Evolutionary conservation across 2,888 invertebrate genomes (phyloP), one percentile per base, ranked within the genome.

Genomic region (Aproaerema taeniolella): DNA sequence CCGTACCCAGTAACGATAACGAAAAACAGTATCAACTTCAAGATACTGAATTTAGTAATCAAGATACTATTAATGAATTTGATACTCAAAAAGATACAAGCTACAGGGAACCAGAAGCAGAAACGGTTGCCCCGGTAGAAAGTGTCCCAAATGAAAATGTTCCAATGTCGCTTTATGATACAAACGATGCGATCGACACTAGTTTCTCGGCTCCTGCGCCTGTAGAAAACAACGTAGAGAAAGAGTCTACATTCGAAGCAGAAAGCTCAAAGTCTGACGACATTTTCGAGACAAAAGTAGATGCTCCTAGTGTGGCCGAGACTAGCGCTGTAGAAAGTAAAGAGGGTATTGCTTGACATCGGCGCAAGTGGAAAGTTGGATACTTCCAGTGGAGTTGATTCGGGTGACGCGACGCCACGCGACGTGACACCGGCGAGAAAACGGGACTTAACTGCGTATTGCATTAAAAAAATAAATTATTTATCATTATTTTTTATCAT

Each of bases 341-440:
- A 44, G 74, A 72, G 34, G 71, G 61, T 6, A 61, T 63, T 38
- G 72, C 75, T 58, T 82, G 83, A 83, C 79, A 62, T 43, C 56
- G 67, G 55, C 55, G 56, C 11, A 49, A 54, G 35, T 65, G 77
- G 72, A 67, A 67, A 57, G 63, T 65, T 39, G 79, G 78, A 48
- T 75, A 76, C 68, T 79, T 81, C 74, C 81, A 76, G 68, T 73
- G 76, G 77, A 72, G 68, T 65, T 80, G 81, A 83, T 79, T 82
- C 82, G 83, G 83, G 85, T 79, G 81, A 74, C 67, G 65, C 65
- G 58, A 12, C 12, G 32, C 9, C 13, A 7, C 35, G n/a, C 30
- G 35, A 33, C 28, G 35, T 13, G 31, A 16, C 11, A 17, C 15
- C 31, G 34, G 33, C 17, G 26, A 24, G 15, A 12, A 25, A n/a